Percentiles rank a stretch among this genome's conserved stretches.
Evolutionary conservation across 2,888 invertebrate genomes (phyloP).

Genomic region (Latrodectus hesperus): DNA sequence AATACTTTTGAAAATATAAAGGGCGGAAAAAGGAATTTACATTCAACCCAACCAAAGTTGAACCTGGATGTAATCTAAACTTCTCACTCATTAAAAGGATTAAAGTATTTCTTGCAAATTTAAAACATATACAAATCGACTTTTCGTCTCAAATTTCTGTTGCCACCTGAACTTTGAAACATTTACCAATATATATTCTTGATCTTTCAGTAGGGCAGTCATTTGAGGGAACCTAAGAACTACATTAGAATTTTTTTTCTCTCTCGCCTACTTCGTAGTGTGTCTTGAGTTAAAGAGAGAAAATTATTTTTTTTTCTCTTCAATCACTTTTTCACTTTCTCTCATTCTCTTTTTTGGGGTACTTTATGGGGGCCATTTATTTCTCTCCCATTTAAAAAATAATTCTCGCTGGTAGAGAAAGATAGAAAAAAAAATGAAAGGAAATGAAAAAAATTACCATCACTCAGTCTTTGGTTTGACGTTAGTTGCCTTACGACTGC

Average conservation of each 20-base stretch:
- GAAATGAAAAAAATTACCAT: conserved; percentile 17
- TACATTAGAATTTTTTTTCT: conserved; percentile 43
- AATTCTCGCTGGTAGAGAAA: conserved; percentile 8
- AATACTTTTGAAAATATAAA: too few relatives aligned
- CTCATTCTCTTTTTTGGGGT: not conserved
- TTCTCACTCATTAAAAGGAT: too few relatives aligned
- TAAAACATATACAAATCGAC: not conserved
- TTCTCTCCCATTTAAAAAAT: conserved; percentile 27
- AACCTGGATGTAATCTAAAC: too few relatives aligned
- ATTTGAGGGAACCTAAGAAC: conserved; percentile 43
- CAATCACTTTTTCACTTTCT: too few relatives aligned
- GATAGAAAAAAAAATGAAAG: conserved; percentile 4
- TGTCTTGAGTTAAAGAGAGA: conserved; percentile 38
- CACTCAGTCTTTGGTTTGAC: conserved; percentile 23
- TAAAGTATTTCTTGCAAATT: too few relatives aligned
- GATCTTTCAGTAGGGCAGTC: conserved; percentile 37
- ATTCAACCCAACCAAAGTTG: too few relatives aligned
- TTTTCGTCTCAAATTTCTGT: not conserved
- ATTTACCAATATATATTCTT: not conserved
- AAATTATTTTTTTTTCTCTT: conserved; percentile 18
- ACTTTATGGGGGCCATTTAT: conserved; percentile 54
- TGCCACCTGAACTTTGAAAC: not conserved
- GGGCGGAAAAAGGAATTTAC: too few relatives aligned
- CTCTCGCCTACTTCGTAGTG: not conserved
- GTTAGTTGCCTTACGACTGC: conserved; percentile 40